A percentile compares a stretch with the other conserved stretches of the same genome.
phyloP scores from a whole-genome alignment of 2,113 vertebrate species.

The Trogon melanurus region DNA sequence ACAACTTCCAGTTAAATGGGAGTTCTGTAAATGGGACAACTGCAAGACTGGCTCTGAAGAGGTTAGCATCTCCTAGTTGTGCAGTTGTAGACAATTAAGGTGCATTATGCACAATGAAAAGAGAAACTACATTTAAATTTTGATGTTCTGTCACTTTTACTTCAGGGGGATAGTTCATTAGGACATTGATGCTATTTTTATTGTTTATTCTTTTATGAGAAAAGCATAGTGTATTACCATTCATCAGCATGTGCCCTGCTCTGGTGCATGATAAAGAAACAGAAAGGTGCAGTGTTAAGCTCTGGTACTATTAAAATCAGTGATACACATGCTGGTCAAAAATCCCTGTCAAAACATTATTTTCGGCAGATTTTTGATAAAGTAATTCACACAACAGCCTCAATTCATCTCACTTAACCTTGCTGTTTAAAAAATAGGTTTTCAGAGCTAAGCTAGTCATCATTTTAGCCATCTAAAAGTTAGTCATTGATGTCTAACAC shows the following conservation, averaged over 20 bases:
- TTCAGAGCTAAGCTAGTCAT: slow-evolving; percentile 24
- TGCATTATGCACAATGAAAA: neutral
- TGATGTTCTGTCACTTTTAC: neutral
- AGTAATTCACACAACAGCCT: neutral
- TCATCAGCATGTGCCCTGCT: neutral
- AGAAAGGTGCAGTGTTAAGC: neutral
- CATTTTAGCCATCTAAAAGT: slow-evolving; percentile 41
- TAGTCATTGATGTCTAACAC: slow-evolving; percentile 35
- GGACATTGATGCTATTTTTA: neutral
- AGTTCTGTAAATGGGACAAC: neutral
- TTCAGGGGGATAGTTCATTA: neutral
- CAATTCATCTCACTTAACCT: slow-evolving; percentile 26
- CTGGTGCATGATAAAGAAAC: neutral
- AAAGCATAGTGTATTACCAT: neutral
- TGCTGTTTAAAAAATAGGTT: slow-evolving; percentile 43
- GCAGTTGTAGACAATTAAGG: neutral
- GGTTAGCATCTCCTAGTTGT: neutral
- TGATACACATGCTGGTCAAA: neutral
- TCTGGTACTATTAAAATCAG: neutral
- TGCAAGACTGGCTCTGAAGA: neutral
- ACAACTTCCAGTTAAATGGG: neutral
- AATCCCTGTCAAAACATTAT: neutral
- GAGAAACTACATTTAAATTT: neutral
- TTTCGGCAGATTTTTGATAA: neutral
- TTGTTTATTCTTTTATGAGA: slow-evolving; percentile 12